These are phyloP conservation scores for Eulemur macaco DNA, from an alignment of 2,113 vertebrate genomes.

Conservation along the genomic window DNA sequence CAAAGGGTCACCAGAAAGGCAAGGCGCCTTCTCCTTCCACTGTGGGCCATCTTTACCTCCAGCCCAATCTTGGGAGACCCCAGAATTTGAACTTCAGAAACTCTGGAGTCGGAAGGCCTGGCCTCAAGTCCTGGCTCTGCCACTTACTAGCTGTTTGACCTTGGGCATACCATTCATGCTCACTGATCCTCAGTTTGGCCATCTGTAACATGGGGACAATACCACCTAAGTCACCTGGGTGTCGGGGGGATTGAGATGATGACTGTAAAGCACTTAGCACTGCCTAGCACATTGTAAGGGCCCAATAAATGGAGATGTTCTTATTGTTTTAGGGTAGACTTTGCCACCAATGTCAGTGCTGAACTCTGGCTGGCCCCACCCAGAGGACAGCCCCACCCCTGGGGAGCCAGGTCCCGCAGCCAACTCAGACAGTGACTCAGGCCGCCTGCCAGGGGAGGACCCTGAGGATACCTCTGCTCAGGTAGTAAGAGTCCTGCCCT, in stretches of 20 bases:
- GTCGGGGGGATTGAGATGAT: neutral
- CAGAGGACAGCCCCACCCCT: neutral
- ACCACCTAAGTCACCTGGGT: neutral
- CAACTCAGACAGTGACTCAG: constrained; percentile 77
- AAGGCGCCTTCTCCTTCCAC: neutral
- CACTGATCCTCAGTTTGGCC: neutral
- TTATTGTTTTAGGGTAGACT: constrained; percentile 22
- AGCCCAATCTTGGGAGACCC: neutral
- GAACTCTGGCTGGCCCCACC: neutral
- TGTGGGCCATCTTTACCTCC: neutral
- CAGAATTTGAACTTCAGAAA: constrained; percentile 38
- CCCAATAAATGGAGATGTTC: neutral
- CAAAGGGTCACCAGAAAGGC: neutral
- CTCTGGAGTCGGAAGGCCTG: neutral
- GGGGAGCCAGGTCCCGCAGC: neutral
- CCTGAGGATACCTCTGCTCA: constrained; percentile 46
- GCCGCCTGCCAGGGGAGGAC: constrained; percentile 78
- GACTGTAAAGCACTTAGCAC: neutral
- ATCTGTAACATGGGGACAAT: neutral
- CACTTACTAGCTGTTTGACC: neutral
- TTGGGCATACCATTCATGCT: neutral
- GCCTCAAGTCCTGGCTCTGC: neutral
- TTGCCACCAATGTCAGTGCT: neutral
- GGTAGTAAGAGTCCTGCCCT: constrained; percentile 63
- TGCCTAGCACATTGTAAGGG: neutral